phyloP scores from a whole-genome alignment of 35 echinoderm and acorn worm species.

The Patiria miniata region DNA sequence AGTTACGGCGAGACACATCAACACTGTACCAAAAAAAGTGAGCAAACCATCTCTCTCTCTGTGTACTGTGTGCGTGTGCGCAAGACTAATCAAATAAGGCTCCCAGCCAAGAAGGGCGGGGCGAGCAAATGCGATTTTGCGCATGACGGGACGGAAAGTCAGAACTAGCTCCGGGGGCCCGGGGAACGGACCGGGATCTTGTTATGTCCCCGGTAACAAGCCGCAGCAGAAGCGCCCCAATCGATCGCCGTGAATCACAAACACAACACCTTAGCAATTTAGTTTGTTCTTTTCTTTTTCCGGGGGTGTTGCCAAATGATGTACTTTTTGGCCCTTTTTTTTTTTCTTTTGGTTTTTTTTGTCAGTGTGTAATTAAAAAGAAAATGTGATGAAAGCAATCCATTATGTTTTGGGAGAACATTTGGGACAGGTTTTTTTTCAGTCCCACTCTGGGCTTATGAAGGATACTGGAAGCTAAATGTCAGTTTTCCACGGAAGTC shows the following conservation, averaged over 20 bases:
- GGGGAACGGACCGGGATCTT: background rate
- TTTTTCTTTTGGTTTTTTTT: constrained; percentile 6
- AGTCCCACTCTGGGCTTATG: background rate
- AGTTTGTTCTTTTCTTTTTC: background rate
- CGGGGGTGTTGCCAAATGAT: no score
- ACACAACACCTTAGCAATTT: background rate
- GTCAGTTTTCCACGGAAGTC: background rate
- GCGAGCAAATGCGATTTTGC: constrained; percentile 27
- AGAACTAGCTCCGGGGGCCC: constrained; percentile 10
- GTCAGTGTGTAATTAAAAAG: background rate
- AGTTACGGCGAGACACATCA: no score
- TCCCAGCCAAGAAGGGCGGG: constrained; percentile 6
- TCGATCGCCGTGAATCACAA: constrained; percentile 15
- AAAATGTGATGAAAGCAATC: background rate
- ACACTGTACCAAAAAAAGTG: no score
- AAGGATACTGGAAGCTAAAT: background rate
- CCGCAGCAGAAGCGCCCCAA: background rate
- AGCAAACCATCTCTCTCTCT: no score
- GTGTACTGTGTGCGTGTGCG: background rate
- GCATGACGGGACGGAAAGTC: constrained; percentile 23
- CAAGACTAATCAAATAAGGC: constrained; percentile 17
- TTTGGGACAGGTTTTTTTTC: background rate
- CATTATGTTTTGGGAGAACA: background rate
- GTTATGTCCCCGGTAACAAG: background rate
- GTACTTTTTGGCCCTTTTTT: background rate